Base-by-base conservation (phyloP, 2,113 vertebrate species). In the Ahaetulla prasina region DNA sequence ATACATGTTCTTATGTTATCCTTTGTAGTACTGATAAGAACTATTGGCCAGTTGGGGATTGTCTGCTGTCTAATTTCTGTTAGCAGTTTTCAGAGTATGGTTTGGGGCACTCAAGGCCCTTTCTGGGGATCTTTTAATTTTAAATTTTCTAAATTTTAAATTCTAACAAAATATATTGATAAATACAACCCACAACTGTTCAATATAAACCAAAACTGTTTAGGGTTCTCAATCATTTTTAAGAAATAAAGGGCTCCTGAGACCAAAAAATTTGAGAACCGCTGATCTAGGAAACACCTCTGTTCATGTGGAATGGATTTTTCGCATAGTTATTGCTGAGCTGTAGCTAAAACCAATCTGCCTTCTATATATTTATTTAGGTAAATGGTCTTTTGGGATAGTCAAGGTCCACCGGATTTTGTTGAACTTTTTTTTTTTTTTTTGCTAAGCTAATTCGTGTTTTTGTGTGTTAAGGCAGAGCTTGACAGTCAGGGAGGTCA, bases 401-500 rank as follows among this genome's bases (percentile, higher is more conserved):
- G 4, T 85, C 43, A 1, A 0, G 0, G 43, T n/a, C 39, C 57
- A 47, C 47, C 84, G n/a, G 0, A 1, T 55, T 95, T 93, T 94
- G 85, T 87, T 91, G 88, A 93, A 60, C 14, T 0, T 0, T 92
- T 87, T 55, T 94, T 43, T 0, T 92, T 87, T 55, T 94, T 39
- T 57, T 35, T 39, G n/a, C n/a, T n/a, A n/a, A 0, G 0, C 89
- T 74, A 8, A 25, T 49, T 85, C 14, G 11, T 91, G 52, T 87
- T 90, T 54, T 49, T 92, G 80, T 94, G 7, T 25, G 43, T 87
- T 87, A 1, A 1, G 52, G 52, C 39, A 54, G 53, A 23, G 47
- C 0, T 39, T 14, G 50, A 88, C 90, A 91, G 43, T 3, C 88
- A 94, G 87, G 93, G 91, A 87, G 90, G 91, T 86, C 93, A 92